Evolutionary conservation across 2,888 invertebrate genomes (phyloP).

Genomic region (Acrocera orbiculus): DNA sequence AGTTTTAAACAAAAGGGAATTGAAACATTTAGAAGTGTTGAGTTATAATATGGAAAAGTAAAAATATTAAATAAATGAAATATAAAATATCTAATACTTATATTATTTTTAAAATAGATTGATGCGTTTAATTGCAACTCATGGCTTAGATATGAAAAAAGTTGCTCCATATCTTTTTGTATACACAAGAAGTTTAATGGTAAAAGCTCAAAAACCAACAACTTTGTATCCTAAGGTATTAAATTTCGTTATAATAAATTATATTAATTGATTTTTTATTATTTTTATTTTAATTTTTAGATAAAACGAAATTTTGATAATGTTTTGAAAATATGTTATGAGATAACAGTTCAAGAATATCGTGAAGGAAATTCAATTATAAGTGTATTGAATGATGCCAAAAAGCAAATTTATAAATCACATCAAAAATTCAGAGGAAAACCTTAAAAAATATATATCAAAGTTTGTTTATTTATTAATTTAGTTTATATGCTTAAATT

Average conservation of each 20-base stretch:
- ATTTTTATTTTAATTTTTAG: too few relatives aligned
- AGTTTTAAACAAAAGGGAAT: constrained; percentile 18
- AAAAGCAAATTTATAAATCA: constrained; percentile 23
- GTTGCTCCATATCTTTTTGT: constrained; percentile 27
- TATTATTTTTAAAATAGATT: constrained; percentile 14
- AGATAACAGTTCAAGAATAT: constrained; percentile 26
- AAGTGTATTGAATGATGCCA: constrained; percentile 27
- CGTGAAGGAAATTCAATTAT: constrained; percentile 26
- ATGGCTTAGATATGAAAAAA: constrained; percentile 22
- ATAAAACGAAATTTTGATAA: constrained; percentile 27
- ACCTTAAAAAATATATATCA: constrained; percentile 16
- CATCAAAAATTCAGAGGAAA: constrained; percentile 28
- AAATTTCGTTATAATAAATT: not conserved
- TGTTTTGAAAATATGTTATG: constrained; percentile 28
- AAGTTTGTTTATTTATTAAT: too few relatives aligned
- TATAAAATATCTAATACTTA: not conserved
- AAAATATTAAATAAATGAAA: not conserved
- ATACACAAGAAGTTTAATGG: constrained; percentile 25
- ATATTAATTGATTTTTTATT: not conserved
- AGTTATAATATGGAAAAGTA: constrained; percentile 22
- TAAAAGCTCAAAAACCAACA: constrained; percentile 24
- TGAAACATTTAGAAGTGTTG: constrained; percentile 22
- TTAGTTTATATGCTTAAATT: too few relatives aligned
- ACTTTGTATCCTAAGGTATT: constrained; percentile 29
- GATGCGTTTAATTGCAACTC: constrained; percentile 19